phyloP scores from a whole-genome alignment of 2,797 vertebrate genomes.

The Botia kubotai region DNA sequence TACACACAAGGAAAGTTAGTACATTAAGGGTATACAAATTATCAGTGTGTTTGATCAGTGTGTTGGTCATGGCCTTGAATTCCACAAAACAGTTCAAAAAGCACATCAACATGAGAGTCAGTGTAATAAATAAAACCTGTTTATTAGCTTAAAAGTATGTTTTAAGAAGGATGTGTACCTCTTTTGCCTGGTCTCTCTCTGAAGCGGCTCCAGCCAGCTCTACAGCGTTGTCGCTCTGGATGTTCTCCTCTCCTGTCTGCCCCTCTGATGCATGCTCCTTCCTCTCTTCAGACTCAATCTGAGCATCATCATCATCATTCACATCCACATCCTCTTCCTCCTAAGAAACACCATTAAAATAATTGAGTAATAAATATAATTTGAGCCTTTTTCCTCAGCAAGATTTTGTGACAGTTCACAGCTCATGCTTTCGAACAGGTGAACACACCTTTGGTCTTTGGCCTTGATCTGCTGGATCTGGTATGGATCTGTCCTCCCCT shows the following conservation, averaged over 20 bases:
- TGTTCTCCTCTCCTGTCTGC: conserved; percentile 86
- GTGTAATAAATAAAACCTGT: not conserved
- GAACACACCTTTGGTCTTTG: conserved; percentile 84
- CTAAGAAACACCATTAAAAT: conserved; percentile 34
- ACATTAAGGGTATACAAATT: not conserved
- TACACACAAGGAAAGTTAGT: not conserved
- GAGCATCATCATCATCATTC: conserved; percentile 74
- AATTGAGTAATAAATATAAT: not conserved
- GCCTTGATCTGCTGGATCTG: conserved; percentile 72
- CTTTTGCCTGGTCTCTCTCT: conserved; percentile 88
- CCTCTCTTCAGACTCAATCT: conserved; percentile 81
- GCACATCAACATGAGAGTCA: not conserved
- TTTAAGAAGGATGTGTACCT: conserved; percentile 76
- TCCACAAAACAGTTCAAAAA: not conserved
- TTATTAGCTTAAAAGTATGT: not conserved
- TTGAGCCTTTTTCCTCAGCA: not conserved
- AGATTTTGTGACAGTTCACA: not conserved
- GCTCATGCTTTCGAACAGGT: not conserved
- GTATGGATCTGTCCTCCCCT: conserved; percentile 66
- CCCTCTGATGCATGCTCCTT: conserved; percentile 85
- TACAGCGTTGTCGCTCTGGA: conserved; percentile 89
- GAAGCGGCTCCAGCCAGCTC: conserved; percentile 90
- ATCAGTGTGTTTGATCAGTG: not conserved
- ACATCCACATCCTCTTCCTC: conserved; percentile 75
- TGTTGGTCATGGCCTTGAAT: no score